A percentile compares a stretch with the other conserved stretches of the same genome.
Conservation (phyloP, 2,797 vertebrate species). For the Perodicticus potto region DNA sequence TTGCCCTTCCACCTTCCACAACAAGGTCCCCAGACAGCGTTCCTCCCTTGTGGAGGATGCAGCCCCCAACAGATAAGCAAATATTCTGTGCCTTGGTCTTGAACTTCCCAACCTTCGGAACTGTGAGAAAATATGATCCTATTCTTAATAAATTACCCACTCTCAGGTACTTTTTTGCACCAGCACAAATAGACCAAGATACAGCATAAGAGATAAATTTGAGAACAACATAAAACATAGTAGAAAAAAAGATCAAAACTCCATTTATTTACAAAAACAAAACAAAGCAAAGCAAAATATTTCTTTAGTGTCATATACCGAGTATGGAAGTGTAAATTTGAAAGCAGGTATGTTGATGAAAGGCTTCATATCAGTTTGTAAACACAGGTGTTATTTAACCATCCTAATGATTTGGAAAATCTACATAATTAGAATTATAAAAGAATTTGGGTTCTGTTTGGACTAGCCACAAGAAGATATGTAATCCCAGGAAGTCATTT, state of each 20-base stretch:
- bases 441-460: not conserved
- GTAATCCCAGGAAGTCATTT: not conserved
- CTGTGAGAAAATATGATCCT: no score
- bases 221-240: not conserved
- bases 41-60: not conserved
- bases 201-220: not conserved
- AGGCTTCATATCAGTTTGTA: not conserved
- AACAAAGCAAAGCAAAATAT: no score
- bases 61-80: no score
- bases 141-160: not conserved
- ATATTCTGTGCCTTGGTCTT: no score
- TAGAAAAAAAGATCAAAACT: not conserved
- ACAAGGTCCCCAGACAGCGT: rapidly evolving
- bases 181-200: not conserved
- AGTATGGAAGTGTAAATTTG: not conserved
- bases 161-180: not conserved
- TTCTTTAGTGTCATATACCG: no score
- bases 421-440: no score
- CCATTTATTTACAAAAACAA: not conserved
- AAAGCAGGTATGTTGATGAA: not conserved
- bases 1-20: not conserved
- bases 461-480: not conserved
- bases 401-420: not conserved
- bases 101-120: no score
- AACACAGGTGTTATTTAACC: not conserved